Evolutionary conservation across 2,113 vertebrate genomes (phyloP), one percentile per base, ranked within the genome.

Genomic region (Plecturocebus donacophilus): DNA sequence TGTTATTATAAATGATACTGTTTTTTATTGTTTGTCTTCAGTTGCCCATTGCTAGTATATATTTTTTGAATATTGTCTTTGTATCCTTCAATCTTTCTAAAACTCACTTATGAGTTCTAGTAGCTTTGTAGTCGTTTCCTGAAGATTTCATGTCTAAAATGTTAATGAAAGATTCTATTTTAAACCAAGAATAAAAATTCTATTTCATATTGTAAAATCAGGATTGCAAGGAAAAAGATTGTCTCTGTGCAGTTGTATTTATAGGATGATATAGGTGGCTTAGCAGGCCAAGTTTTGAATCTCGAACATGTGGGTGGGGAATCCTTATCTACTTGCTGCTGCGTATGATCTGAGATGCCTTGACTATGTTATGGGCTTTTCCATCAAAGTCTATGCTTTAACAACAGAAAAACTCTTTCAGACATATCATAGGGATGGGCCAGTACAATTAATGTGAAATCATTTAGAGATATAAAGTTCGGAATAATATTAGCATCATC

Each of bases 111-210:
- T 85, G 94, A 38, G 25, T 81, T 85, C n/a, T 56, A 66, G 9
- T 97, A 86, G 20, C 58, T 89, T 86, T 77, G 12, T 45, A 58
- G 23, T 89, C 42, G 16, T 76, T 70, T 93, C 58, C 73, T 79
- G 88, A 27, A 52, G 52, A 61, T 66, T 93, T 94, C 52, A 56
- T 84, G 76, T 89, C 23, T 96, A 49, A 93, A 76, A 49, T 80
- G 16, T 92, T 86, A 70, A 71, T 64, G 27, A 93, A 61, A 64
- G 71, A 54, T 88, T 71, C 61, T 13, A 49, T 84, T 90, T 42
- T 71, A 97, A 93, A 91, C 10, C 19, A 54, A 94, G n/a, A 94
- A 75, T 71, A 75, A 68, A 94, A 94, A 75, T 45, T 82, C 35
- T 71, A n/a, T n/a, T 70, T 68, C 7, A 56, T 54, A 70, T 47